Evolutionary conservation across 1,140 invertebrate genomes (phyloP).

Genomic region (Trissolcus basalis): DNA sequence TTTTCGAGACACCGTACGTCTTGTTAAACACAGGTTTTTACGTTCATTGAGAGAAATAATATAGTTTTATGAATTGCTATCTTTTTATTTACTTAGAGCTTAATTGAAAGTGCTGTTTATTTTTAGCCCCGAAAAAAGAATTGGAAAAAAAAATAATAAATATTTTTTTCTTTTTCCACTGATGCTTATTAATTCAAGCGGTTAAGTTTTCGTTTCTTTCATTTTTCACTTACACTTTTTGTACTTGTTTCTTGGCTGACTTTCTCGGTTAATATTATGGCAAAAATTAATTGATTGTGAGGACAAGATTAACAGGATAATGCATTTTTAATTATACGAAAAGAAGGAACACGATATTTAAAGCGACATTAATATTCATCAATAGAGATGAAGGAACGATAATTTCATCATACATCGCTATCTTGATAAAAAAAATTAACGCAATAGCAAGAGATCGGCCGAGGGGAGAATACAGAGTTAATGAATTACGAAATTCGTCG

Average conservation of each 20-base stretch:
- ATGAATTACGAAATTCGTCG: slow-evolving; percentile 31
- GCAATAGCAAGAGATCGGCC: slow-evolving; percentile 19
- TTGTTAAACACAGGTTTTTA: slow-evolving; percentile 22
- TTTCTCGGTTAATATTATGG: no score
- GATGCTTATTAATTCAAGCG: no score
- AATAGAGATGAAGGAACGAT: slow-evolving; percentile 24
- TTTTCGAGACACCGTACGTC: slow-evolving; percentile 29
- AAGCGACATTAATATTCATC: slow-evolving; percentile 40
- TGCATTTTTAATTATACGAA: slow-evolving; percentile 37
- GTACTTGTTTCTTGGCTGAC: background rate
- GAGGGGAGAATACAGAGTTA: slow-evolving; percentile 10
- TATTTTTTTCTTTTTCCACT: no score
- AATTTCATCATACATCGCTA: slow-evolving; percentile 38
- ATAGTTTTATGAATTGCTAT: slow-evolving; percentile 11
- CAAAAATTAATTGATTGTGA: no score
- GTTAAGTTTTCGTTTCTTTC: no score
- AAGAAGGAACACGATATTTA: slow-evolving; percentile 4
- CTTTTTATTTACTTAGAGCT: slow-evolving; percentile 2
- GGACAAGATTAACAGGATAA: slow-evolving; percentile 4
- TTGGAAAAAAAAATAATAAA: no score
- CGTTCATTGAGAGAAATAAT: slow-evolving; percentile 16
- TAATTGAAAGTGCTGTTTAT: background rate
- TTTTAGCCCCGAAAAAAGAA: no score
- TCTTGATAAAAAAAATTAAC: slow-evolving; percentile 42
- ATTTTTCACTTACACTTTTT: background rate